Evolutionary conservation across 2,113 vertebrate genomes (phyloP), one percentile per base, ranked within the genome.

Genomic region (Dromaius novaehollandiae): DNA sequence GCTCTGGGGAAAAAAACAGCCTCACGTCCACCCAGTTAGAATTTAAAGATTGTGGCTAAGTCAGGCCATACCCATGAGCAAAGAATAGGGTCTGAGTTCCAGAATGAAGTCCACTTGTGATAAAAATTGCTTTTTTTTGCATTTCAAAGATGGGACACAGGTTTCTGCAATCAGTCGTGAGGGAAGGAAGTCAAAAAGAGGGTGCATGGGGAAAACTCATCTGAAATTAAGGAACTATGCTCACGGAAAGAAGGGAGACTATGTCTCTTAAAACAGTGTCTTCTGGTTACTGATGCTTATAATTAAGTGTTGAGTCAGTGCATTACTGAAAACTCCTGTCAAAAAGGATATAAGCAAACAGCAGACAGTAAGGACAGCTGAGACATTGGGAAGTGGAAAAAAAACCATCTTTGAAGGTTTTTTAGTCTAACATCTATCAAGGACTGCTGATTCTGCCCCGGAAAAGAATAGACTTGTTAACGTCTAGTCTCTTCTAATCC

Each of bases 211-310:
- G 56, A 44, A 93, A 82, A 51, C 28, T 65, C 3, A 0, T 36
- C 38, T 32, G 16, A 85, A 65, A 82, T 34, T 18, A 75, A 53
- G 56, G 42, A 76, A 21, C 3, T 32, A 18, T 36, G 30, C 46
- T 42, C 56, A 38, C 53, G 26, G 56, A 74, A 80, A 51, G 32
- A 66, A 28, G 17, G 8, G 56, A 82, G 36, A 30, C 40, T 26
- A 10, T 0, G 0, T 11, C 18, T 48, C 51, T 30, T 60, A 46
- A 53, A 70, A 55, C 38, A 46, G 28, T 20, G 50, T 50, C 51
- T 70, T 36, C 65, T 82, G 3, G 0, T 58, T 90, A 22, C 38
- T 55, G 74, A 36, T 58, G 28, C 71, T 28, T n/a, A 48, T 24
- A 79, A 48, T 28, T 26, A 70, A 65, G 21, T 11, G 34, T 13